phyloP scores from a whole-genome alignment of 1,140 invertebrate species.

The Antheraea pernyi region DNA sequence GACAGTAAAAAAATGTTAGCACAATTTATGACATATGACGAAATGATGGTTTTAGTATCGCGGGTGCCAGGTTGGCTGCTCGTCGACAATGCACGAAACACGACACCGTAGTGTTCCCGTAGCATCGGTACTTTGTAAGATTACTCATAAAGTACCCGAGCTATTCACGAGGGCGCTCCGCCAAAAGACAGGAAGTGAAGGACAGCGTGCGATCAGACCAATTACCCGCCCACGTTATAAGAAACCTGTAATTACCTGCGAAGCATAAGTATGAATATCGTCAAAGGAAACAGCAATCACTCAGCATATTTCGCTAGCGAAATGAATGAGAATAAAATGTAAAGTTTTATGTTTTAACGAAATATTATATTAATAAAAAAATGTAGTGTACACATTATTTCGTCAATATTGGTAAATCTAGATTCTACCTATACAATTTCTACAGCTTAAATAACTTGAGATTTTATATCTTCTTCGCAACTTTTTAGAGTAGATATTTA shows the following conservation, averaged over 20 bases:
- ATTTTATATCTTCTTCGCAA: too few relatives aligned
- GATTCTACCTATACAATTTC: too few relatives aligned
- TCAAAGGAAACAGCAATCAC: constrained; percentile 1
- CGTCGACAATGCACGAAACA: constrained; percentile 56
- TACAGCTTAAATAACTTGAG: too few relatives aligned
- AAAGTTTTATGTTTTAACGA: neutral
- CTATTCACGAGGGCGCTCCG: constrained; percentile 39
- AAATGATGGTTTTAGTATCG: constrained; percentile 22
- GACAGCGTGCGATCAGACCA: constrained; percentile 67
- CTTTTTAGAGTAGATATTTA: too few relatives aligned
- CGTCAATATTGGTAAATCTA: too few relatives aligned
- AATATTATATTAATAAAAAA: too few relatives aligned
- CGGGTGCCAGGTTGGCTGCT: constrained; percentile 51
- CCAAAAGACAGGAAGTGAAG: constrained; percentile 72
- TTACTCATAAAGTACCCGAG: constrained; percentile 36
- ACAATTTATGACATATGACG: neutral
- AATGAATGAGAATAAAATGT: neutral
- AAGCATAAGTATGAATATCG: constrained; percentile 44
- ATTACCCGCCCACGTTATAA: constrained; percentile 69
- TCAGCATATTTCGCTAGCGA: neutral
- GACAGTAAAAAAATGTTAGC: neutral
- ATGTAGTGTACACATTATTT: too few relatives aligned
- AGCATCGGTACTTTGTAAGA: constrained; percentile 50
- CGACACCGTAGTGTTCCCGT: constrained; percentile 44
- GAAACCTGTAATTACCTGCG: constrained; percentile 73